These are phyloP conservation scores for Chrysemys picta DNA, from an alignment of 2,113 vertebrate genomes.

Conservation along the genomic window DNA sequence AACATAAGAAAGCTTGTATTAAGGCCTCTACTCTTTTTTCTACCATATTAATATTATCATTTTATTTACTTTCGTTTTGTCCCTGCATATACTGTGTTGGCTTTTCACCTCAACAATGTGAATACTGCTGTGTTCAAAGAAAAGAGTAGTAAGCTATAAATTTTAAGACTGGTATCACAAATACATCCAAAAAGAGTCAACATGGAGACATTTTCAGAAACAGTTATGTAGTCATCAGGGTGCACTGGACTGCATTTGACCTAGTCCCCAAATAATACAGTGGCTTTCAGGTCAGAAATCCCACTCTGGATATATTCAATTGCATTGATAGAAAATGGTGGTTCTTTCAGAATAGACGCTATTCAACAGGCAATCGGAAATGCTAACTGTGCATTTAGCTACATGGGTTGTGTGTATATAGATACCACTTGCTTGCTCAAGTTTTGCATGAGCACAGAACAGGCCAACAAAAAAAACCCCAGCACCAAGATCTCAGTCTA, in stretches of 20 bases:
- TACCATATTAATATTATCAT: not conserved
- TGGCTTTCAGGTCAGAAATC: not conserved
- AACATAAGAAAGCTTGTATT: slow-evolving; percentile 26
- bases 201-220: not conserved
- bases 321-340: not conserved
- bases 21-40: not conserved
- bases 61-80: slow-evolving; percentile 1
- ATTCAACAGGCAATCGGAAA: not conserved
- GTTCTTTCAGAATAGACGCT: not conserved
- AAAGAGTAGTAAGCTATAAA: not conserved
- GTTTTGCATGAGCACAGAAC: not conserved
- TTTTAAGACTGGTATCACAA: not conserved
- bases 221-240: not conserved
- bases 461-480: not conserved
- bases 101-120: not conserved
- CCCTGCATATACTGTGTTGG: not conserved
- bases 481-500: slow-evolving; percentile 13
- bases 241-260: not conserved
- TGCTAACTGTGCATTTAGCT: not conserved
- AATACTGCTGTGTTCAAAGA: accelerated
- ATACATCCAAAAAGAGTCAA: not conserved
- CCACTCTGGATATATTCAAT: not conserved
- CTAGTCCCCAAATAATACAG: not conserved
- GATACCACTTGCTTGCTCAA: not conserved
- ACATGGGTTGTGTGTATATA: not conserved